These are phyloP conservation scores for Gallinago media DNA, from an alignment of 2,113 vertebrate species.

Conservation along the genomic window DNA sequence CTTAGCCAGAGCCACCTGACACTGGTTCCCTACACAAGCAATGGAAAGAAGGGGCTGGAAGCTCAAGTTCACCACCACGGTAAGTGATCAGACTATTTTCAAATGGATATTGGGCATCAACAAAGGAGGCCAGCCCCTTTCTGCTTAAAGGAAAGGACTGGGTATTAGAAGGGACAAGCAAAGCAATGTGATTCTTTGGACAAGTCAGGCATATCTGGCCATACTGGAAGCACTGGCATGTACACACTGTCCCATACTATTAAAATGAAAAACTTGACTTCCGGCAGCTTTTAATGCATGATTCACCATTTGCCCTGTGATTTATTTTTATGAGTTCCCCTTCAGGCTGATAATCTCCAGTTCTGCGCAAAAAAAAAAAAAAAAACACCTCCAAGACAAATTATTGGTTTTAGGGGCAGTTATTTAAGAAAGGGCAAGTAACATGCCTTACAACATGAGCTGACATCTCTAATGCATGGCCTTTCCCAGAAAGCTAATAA, in stretches of 20 bases:
- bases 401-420: not conserved
- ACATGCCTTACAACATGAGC: fast-evolving
- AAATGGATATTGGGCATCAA: not conserved
- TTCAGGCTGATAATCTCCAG: not conserved
- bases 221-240: not conserved
- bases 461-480: not conserved
- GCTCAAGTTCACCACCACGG: not conserved
- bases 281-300: not conserved
- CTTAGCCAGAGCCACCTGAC: not conserved
- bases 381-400: not conserved
- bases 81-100: not conserved
- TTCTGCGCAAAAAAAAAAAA: not conserved
- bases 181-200: not conserved
- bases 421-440: not conserved
- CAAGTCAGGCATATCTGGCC: not conserved
- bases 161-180: not conserved
- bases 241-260: not conserved
- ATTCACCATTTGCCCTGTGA: not conserved
- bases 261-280: not conserved
- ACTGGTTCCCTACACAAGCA: not conserved
- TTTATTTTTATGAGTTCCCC: not conserved
- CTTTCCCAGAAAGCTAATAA: not conserved
- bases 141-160: not conserved
- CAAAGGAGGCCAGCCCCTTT: not conserved
- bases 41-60: not conserved